Evolutionary conservation across 2,888 invertebrate genomes (phyloP).

Genomic region (Automeris io): DNA sequence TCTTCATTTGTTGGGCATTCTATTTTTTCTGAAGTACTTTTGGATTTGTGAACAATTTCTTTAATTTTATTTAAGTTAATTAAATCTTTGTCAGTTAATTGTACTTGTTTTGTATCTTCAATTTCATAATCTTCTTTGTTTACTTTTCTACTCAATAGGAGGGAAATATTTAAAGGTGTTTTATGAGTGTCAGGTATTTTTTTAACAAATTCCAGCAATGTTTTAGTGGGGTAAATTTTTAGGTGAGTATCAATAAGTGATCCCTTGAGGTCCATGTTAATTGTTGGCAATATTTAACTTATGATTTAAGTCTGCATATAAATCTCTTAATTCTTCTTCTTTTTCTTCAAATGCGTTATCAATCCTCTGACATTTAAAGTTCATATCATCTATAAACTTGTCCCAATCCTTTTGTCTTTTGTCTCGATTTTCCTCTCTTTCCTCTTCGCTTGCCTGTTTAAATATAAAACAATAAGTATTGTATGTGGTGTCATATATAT

Average conservation of each 20-base stretch:
- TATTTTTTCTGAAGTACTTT: constrained; percentile 10
- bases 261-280: constrained; percentile 71
- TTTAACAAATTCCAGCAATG: constrained; percentile 73
- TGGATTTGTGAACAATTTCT: constrained; percentile 17
- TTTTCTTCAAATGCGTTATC: constrained; percentile 87
- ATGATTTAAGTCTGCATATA: constrained; percentile 85
- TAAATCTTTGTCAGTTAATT: constrained; percentile 39
- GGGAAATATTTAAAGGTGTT: constrained; percentile 73
- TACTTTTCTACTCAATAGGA: constrained; percentile 22
- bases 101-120: constrained; percentile 20
- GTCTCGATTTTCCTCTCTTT: constrained; percentile 39
- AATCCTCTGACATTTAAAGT: constrained; percentile 84
- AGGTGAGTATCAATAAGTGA: constrained; percentile 80
- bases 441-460: constrained; percentile 41
- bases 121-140: constrained; percentile 19
- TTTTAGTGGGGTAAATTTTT: constrained; percentile 79
- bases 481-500: neutral
- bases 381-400: constrained; percentile 86
- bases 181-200: constrained; percentile 58
- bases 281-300: constrained; percentile 79
- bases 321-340: constrained; percentile 84
- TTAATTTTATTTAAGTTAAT: constrained; percentile 41
- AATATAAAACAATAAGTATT: constrained; percentile 11
- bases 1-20: constrained; percentile 10
- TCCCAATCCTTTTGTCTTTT: constrained; percentile 79